Conservation (phyloP, 2,888 invertebrate genomes). For the Physocephala rufipes region DNA sequence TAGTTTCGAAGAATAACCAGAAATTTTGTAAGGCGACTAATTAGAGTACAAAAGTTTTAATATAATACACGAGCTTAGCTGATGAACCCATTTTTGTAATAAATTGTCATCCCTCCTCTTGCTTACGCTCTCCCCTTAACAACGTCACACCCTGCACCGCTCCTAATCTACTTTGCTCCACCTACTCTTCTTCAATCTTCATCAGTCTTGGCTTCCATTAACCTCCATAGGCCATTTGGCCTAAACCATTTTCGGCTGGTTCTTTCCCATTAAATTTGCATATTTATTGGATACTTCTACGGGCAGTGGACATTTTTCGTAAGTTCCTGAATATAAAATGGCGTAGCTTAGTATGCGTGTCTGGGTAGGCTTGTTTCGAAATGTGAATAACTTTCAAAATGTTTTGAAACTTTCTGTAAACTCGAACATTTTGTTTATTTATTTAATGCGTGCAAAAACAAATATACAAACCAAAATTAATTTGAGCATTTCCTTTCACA, state of each 20-base stretch:
- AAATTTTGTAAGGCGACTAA: no score
- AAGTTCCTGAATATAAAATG: slow-evolving; percentile 36
- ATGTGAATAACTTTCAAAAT: background rate
- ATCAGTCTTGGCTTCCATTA: no score
- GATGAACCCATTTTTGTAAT: no score
- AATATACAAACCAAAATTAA: slow-evolving; percentile 60
- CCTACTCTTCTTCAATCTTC: no score
- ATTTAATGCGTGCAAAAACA: slow-evolving; percentile 43
- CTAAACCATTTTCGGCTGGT: background rate
- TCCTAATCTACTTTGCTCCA: no score
- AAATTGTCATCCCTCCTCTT: no score
- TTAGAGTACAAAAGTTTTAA: no score
- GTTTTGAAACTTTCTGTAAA: background rate
- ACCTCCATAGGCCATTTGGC: background rate
- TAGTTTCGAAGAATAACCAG: no score
- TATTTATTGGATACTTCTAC: slow-evolving; percentile 48
- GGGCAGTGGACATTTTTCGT: slow-evolving; percentile 38
- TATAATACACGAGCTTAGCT: no score
- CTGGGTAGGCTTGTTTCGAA: background rate
- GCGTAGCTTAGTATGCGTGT: slow-evolving; percentile 3
- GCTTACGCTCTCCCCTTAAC: no score
- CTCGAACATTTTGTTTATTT: slow-evolving; percentile 6
- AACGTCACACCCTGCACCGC: no score
- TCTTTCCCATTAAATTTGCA: slow-evolving; percentile 43
- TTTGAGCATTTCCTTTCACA: slow-evolving; percentile 59